Base-by-base conservation (phyloP, 2,888 invertebrate species). In the Eremobia ochroleuca region DNA sequence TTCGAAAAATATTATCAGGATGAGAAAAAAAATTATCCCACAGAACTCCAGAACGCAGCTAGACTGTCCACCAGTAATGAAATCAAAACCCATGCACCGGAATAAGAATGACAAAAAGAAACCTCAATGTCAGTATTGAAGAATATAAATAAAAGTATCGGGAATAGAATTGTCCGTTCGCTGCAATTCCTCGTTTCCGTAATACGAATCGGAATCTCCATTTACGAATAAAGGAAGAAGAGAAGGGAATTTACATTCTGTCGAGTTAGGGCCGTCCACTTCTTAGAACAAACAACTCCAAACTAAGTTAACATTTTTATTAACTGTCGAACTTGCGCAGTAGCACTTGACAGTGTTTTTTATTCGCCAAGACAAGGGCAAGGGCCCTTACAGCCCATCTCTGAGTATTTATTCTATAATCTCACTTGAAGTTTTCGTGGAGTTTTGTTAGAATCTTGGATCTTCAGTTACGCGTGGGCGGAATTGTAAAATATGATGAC, bases 231-330 rank as follows among this genome's bases (percentile, higher is more conserved):
- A 85, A 83, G 81, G 80, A 89, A 88, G 86, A 59, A 8, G 66
- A 67, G 13, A 37, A 40, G 87, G 72, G 81, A 93, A 95, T 95
- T 95, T 95, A 93, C 93, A 95, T 95, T 94, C 92, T 82, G 91
- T 92, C 91, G 93, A 93, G 92, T 94, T 92, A 90, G 88, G 83
- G 77, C 82, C 86, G 88, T 89, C 91, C 89, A 88, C 89, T 92
- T 78, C 83, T 89, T 83, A 76, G 82, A 88, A 88, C 89, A 90
- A 92, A 92, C 92, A 91, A 87, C 90, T 92, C 85, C 85, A 85
- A 88, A 88, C 89, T 85, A 88, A 92, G 88, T 92, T 91, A 91
- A 92, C 90, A 90, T 91, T 92, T 88, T 91, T 92, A 91, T 89
- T 89, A 87, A 87, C 90, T 82, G 86, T 88, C 64, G n/a, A n/a